Base-by-base conservation (phyloP, 2,113 vertebrate genomes). In the Onychostoma macrolepis region DNA sequence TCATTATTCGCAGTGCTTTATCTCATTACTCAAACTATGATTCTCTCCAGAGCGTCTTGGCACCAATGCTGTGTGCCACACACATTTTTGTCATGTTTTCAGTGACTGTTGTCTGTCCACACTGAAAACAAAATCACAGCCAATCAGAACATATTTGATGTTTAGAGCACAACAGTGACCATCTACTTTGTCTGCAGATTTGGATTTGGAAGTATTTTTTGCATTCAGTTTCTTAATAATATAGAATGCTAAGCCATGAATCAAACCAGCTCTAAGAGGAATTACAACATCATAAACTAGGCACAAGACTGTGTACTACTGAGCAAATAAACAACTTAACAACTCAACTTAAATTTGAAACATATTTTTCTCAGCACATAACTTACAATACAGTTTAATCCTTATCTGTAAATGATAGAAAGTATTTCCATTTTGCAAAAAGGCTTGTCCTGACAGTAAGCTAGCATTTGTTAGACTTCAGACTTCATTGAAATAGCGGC, bases 21-120 rank as follows among this genome's bases (percentile, higher is more conserved):
- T 41, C 69, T 72, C 67, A 38, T 71, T 38, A 76, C 41, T 41
- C 38, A 78, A 78, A 78, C 45, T 50, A 13, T 53, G 24, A 74
- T 78, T 45, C n/a, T 48, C n/a, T 24, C n/a, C 74, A 15, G 33
- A 71, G 67, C 67, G 4, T 76, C 41, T 77, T 28, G 24, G 24
- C 74, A 77, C 43, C 74, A 28, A 7, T 0, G n/a, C 75, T 2
- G 43, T 43, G 2, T 12, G 12, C 13, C 4, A 12, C n/a, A 24
- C 12, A 43, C 38, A 76, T 26, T 61, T 76, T 24, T 45, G 24
- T 76, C 74, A 76, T 5, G 5, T 45, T 76, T 26, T 45, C 67
- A 21, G 3, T 71, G 67, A 36, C 30, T 36, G 30, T 71, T 71
- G 67, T 38, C 67, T 71, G 33, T 71, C 30, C 67, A 38, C 33